Evolutionary conservation across 2,888 invertebrate genomes (phyloP), one percentile per base, ranked within the genome.

Genomic region (Apotomis capreana): DNA sequence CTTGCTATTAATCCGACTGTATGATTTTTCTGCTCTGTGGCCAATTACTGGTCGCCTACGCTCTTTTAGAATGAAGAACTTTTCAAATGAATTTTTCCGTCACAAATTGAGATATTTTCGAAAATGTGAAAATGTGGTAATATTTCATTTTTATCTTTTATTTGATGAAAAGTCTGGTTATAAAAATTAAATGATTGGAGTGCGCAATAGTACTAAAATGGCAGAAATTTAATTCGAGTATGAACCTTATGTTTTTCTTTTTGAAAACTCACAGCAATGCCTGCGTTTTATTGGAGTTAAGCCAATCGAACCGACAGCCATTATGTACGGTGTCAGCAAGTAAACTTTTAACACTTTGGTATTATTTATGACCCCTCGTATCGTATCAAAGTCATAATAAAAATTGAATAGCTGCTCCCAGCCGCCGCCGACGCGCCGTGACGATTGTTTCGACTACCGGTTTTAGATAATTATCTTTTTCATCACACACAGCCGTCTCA

Each of bases 401-500:
- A 76, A 76, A 70, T 75, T 76, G 62, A 75, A 76, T 75, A 70
- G 68, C 49, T 63, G 81, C 83, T 82, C 78, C 82, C 81, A 78
- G 79, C 80, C 80, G 79, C 80, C 80, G 81, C 82, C 83, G 83
- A 87, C 85, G 84, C 83, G 80, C 84, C 87, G 85, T 89, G 87
- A 87, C 87, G 88, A 86, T 89, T 88, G 88, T 87, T 88, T 86
- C 87, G 84, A 88, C 89, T 87, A 87, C 88, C 88, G 88, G 88
- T 89, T 87, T 88, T 87, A 83, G 84, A 84, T 83, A 83, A 85
- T 86, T 80, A 80, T 87, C 83, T 78, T 76, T 76, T 76, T 78
- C 75, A 75, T 75, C 63, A 68, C 59, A 68, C 59, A 71, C 78
- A 77, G 76, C 78, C 79, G 74, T 76, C 78, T 77, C 73, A 74